Evolutionary conservation across 2,888 invertebrate species (phyloP), one percentile per base, ranked within the genome.

Genomic region (Polyploca ridens): DNA sequence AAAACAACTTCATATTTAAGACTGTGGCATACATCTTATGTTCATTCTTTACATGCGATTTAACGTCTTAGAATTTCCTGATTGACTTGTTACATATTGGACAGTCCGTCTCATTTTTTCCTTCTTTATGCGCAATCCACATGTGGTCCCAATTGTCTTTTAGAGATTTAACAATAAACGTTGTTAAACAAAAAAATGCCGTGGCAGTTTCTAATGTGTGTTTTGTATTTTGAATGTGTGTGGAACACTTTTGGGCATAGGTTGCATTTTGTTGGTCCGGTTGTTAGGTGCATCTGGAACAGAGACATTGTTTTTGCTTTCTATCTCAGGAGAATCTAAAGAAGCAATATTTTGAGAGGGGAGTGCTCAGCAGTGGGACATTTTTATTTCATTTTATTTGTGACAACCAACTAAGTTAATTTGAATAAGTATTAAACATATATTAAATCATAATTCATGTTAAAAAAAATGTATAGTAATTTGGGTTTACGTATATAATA

Each of bases 81-180:
- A 78, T 90, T 0, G 73, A 68, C 5, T 64, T n/a, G 0, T 62
- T 5, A 44, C 90, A 90, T 0, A 85, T 14, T 0, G 83, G 84
- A 41, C 90, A 90, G 65, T 90, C 90, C 0, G 86, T 86, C 0
- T 69, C 63, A 0, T 72, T 46, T 0, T 75, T 83, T 1, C 85
- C 62, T 0, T 79, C 73, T 3, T 79, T 72, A 38, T 90, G 90
- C 0, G 66, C 71, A 0, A 68, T 13, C 90, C 90, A 90, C 71
- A 79, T 67, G 41, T 91, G 91, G 3, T 88, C 84, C 88, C 88
- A 88, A 63, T 84, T 86, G 0, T 69, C 58, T 14, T 74, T 78
- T 1, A 83, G 0, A n/a, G n/a, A n/a, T n/a, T n/a, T n/a, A n/a
- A 0, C 64, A 38, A 0, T 0, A 54, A 85, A 87, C 0, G 49